Evolutionary conservation across 2,113 vertebrate genomes (phyloP).

Genomic region (Pavo muticus): DNA sequence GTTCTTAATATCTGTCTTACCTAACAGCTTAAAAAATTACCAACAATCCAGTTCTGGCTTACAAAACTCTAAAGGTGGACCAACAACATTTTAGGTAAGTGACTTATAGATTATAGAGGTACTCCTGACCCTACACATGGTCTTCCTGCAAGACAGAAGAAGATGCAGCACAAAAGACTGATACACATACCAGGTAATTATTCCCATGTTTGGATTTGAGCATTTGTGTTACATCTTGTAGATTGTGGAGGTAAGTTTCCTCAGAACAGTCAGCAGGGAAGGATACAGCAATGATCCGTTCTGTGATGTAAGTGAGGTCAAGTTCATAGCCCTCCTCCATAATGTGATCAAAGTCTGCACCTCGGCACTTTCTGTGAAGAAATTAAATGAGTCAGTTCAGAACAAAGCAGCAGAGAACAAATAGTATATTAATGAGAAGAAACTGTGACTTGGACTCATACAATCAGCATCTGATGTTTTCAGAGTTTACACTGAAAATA

Average conservation of each 20-base stretch:
- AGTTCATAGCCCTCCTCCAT: slow-evolving; percentile 95
- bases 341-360: slow-evolving; percentile 51
- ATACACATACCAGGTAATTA: slow-evolving; percentile 92
- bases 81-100: neutral
- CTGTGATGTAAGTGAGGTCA: slow-evolving; percentile 95
- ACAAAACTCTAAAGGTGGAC: neutral
- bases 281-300: slow-evolving; percentile 93
- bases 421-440: neutral
- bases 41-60: neutral
- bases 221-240: slow-evolving; percentile 94
- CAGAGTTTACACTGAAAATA: neutral
- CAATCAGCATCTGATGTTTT: neutral
- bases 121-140: neutral
- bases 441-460: neutral
- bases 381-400: neutral
- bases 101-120: neutral
- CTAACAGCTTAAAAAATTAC: neutral
- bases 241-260: slow-evolving; percentile 88
- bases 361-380: slow-evolving; percentile 50
- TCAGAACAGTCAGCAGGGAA: slow-evolving; percentile 89
- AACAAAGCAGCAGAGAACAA: neutral
- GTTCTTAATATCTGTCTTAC: neutral
- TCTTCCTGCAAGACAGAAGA: neutral
- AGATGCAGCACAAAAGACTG: neutral
- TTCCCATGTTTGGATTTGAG: slow-evolving; percentile 96